phyloP scores from a whole-genome alignment of 2,113 vertebrate genomes.

The Lepisosteus osseus region DNA sequence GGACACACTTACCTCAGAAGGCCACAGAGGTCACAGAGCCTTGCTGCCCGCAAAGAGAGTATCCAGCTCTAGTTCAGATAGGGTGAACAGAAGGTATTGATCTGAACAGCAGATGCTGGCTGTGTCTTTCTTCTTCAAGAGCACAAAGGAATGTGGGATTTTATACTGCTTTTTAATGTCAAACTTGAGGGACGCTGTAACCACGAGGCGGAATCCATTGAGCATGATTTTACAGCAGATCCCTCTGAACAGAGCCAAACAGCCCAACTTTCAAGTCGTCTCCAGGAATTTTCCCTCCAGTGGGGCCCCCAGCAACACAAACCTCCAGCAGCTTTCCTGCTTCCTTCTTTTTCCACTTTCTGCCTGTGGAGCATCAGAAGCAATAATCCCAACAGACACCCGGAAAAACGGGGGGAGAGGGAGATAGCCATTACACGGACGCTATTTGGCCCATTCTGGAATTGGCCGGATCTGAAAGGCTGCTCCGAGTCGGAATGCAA shows the following conservation, averaged over 20 bases:
- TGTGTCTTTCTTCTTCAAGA: constrained; percentile 9
- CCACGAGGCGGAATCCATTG: constrained; percentile 10
- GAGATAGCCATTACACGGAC: too few relatives aligned
- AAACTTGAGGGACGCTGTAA: constrained; percentile 10
- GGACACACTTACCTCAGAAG: too few relatives aligned
- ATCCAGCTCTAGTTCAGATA: too few relatives aligned
- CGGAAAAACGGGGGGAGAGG: too few relatives aligned
- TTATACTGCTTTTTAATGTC: too few relatives aligned
- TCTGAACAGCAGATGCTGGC: background rate
- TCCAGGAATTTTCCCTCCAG: constrained; percentile 18
- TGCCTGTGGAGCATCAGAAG: background rate
- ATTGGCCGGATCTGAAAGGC: too few relatives aligned
- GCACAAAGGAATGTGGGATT: background rate
- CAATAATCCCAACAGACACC: too few relatives aligned
- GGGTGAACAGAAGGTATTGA: too few relatives aligned
- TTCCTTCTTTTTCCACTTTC: background rate
- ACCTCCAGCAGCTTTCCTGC: background rate
- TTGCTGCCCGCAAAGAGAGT: too few relatives aligned
- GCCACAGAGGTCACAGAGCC: too few relatives aligned
- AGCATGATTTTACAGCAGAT: constrained; percentile 27
- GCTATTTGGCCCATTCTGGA: too few relatives aligned
- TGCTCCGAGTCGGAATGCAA: too few relatives aligned
- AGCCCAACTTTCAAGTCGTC: constrained; percentile 14
- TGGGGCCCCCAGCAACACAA: constrained; percentile 15
- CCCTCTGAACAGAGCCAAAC: constrained; percentile 21